Evolutionary conservation across 2,113 vertebrate genomes (phyloP).

Genomic region (Heterotis niloticus): DNA sequence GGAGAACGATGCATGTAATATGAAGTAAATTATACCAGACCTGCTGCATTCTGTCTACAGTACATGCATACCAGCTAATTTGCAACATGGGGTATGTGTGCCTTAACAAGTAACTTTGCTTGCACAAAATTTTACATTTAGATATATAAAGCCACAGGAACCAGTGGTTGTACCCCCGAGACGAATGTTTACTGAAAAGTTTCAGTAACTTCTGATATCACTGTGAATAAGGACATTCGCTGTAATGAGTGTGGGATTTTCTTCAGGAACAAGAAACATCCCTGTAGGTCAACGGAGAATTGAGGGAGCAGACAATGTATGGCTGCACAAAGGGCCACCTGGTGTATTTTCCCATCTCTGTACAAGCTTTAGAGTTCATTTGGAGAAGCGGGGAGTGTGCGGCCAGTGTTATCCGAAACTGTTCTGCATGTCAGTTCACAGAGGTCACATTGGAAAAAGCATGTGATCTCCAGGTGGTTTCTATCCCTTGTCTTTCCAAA

Average conservation of each 20-base stretch:
- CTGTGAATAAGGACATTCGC: background rate
- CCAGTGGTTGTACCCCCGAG: too few relatives aligned
- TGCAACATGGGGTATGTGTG: too few relatives aligned
- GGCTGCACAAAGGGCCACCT: too few relatives aligned
- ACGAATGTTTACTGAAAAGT: too few relatives aligned
- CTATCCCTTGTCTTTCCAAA: too few relatives aligned
- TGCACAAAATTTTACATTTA: too few relatives aligned
- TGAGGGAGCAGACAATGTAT: background rate
- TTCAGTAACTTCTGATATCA: background rate
- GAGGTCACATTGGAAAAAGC: background rate
- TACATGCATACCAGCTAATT: too few relatives aligned
- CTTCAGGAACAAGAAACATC: background rate
- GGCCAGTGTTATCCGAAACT: background rate
- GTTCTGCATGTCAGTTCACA: background rate
- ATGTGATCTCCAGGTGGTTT: background rate
- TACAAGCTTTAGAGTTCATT: background rate
- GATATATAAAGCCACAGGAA: too few relatives aligned
- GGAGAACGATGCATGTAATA: background rate
- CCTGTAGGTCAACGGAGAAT: background rate
- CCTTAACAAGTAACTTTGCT: too few relatives aligned
- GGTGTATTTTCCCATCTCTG: background rate
- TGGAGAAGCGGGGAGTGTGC: background rate
- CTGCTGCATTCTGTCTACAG: too few relatives aligned
- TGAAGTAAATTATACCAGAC: background rate
- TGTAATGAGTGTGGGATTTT: background rate